phyloP scores from a whole-genome alignment of 2,888 invertebrate species.

The Zaprionus lineosus region DNA sequence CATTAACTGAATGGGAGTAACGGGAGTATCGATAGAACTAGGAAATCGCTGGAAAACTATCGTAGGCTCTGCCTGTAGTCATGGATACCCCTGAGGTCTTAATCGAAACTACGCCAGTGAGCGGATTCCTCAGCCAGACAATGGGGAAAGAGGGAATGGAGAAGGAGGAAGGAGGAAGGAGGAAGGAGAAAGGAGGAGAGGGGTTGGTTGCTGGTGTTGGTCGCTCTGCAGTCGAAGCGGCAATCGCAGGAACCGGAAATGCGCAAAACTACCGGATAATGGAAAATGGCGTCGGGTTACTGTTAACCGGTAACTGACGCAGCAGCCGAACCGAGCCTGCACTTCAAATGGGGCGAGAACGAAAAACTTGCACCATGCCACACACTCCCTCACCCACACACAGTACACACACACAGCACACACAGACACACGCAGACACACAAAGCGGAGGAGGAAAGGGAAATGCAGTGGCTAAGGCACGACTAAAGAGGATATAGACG shows the following conservation, averaged over 20 bases:
- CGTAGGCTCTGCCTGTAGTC: too few species aligned
- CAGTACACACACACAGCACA: too few species aligned
- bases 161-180: background rate
- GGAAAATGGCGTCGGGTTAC: conserved; percentile 64
- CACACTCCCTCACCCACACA: too few species aligned
- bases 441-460: background rate
- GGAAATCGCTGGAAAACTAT: too few species aligned
- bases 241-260: conserved; percentile 69
- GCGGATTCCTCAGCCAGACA: too few species aligned
- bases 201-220: conserved; percentile 6
- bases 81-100: too few species aligned
- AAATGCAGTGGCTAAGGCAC: too few species aligned
- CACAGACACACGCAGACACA: too few species aligned
- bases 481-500: too few species aligned
- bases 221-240: conserved; percentile 26
- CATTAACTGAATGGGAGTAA: too few species aligned
- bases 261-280: conserved; percentile 77
- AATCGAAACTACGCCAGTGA: conserved; percentile 4
- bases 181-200: conserved; percentile 7
- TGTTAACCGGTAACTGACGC: conserved; percentile 33
- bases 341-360: conserved; percentile 45
- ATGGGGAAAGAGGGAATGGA: background rate
- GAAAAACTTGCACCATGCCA: conserved; percentile 31
- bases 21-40: too few species aligned
- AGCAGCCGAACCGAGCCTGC: conserved; percentile 35